phyloP scores from a whole-genome alignment of 2,888 invertebrate species.

The Trichopria drosophilae region DNA sequence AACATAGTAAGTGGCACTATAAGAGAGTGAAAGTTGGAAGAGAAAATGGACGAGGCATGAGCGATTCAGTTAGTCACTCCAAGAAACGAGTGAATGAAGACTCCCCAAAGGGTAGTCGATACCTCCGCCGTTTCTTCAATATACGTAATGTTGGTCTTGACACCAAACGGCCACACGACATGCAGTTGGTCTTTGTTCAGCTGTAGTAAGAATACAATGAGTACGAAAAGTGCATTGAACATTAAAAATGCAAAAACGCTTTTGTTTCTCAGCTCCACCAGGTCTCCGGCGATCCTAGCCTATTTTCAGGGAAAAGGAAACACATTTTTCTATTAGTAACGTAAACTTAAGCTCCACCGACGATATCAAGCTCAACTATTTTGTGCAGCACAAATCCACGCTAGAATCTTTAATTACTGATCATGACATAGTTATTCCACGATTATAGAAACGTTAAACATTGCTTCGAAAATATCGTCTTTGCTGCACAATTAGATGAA shows the following conservation, averaged over 20 bases:
- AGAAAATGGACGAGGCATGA: no score
- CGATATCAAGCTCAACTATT: slow-evolving; percentile 30
- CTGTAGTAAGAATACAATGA: slow-evolving; percentile 98
- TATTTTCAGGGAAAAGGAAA: slow-evolving; percentile 62
- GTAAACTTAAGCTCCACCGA: slow-evolving; percentile 40
- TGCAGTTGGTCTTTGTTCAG: slow-evolving; percentile 98
- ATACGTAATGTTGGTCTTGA: slow-evolving; percentile 92
- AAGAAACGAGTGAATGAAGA: no score
- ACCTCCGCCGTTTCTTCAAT: slow-evolving; percentile 92
- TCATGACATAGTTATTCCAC: no score
- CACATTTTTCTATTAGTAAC: slow-evolving; percentile 48
- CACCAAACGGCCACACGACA: slow-evolving; percentile 95
- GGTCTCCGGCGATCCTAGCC: slow-evolving; percentile 86
- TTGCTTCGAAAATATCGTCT: no score
- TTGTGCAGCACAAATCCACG: no score
- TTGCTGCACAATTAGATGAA: no score
- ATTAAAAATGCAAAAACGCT: slow-evolving; percentile 98
- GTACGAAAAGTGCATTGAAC: slow-evolving; percentile 99
- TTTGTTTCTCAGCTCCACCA: slow-evolving; percentile 94
- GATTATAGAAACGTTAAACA: no score
- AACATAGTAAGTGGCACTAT: no score
- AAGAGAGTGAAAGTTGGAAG: no score
- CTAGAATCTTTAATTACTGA: no score
- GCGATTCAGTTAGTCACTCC: no score
- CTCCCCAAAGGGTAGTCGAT: no score